Evolutionary conservation across 2,113 vertebrate genomes (phyloP), one percentile per base, ranked within the genome.

Genomic region (Thamnaconus septentrionalis): DNA sequence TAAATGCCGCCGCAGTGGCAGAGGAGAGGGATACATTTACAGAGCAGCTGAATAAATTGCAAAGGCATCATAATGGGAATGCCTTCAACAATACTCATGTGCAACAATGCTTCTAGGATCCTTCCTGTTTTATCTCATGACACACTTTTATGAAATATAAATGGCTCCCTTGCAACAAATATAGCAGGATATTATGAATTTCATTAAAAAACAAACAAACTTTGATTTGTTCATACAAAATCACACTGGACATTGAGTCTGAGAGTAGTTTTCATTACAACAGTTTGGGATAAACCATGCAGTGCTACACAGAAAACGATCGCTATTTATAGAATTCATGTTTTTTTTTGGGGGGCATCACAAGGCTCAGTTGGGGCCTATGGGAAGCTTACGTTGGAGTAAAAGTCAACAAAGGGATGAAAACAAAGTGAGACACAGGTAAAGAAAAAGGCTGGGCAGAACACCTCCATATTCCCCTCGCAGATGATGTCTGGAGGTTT

Each of bases 211-310:
- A 31, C 18, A 31, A 31, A 31, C 18, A 31, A 69, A 66, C 63
- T 66, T 50, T 57, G 75, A 43, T 59, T 63, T 59, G 74, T 76
- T 75, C 9, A 51, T n/a, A 53, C 18, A 31, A 31, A 31, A 31
- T 31, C 18, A 31, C 18, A 31, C 18, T 2, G 18, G 59, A 65
- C 71, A 82, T 80, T 65, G 76, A 52, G 57, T 73, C 58, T 66
- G 72, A 71, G 76, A 76, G 71, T 67, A 70, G 74, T 74, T 66
- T 69, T 81, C 69, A 85, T 65, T 76, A 76, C 54, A 57, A 58
- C 50, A 45, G 59, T 64, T 65, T 64, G 31, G 61, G 69, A 69
- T 73, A 50, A 69, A 57, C 12, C 10, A 41, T 56, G 59, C 55
- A 79, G 18, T 31, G 45, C 43, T 50, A 66, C 50, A 41, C 63